Evolutionary conservation across 2,888 invertebrate genomes (phyloP).

Genomic region (Cactoblastis cactorum): DNA sequence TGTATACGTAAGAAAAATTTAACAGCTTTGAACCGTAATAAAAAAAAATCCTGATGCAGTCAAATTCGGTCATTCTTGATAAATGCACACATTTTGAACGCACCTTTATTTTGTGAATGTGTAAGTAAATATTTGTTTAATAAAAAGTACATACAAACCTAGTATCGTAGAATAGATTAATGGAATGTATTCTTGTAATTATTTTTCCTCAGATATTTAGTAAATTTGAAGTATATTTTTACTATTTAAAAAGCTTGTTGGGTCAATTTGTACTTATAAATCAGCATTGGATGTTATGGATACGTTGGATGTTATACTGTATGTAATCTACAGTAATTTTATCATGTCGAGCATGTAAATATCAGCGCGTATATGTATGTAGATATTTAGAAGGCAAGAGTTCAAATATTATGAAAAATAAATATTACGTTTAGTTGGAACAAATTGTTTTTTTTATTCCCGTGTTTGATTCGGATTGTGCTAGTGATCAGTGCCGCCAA

Average conservation of each 20-base stretch:
- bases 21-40: not conserved
- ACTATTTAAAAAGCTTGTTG: constrained; percentile 35
- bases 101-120: constrained; percentile 32
- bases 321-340: constrained; percentile 63
- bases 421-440: constrained; percentile 75
- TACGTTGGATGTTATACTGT: constrained; percentile 48
- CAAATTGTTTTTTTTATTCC: constrained; percentile 29
- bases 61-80: constrained; percentile 20
- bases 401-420: constrained; percentile 76
- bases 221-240: constrained; percentile 39
- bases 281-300: constrained; percentile 25
- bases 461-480: not conserved
- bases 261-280: constrained; percentile 64
- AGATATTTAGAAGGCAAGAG: constrained; percentile 75
- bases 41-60: not conserved
- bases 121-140: constrained; percentile 24
- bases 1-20: constrained; percentile 11
- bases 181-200: constrained; percentile 13
- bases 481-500: too few relatives aligned
- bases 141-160: constrained; percentile 26
- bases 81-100: constrained; percentile 25
- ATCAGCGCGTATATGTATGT: constrained; percentile 62
- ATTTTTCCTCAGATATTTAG: not conserved
- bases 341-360: constrained; percentile 72
- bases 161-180: constrained; percentile 18